Percentiles rank a stretch among this genome's conserved stretches.
phyloP scores from a whole-genome alignment of 2,113 vertebrate genomes.

The Ranitomeya imitator region DNA sequence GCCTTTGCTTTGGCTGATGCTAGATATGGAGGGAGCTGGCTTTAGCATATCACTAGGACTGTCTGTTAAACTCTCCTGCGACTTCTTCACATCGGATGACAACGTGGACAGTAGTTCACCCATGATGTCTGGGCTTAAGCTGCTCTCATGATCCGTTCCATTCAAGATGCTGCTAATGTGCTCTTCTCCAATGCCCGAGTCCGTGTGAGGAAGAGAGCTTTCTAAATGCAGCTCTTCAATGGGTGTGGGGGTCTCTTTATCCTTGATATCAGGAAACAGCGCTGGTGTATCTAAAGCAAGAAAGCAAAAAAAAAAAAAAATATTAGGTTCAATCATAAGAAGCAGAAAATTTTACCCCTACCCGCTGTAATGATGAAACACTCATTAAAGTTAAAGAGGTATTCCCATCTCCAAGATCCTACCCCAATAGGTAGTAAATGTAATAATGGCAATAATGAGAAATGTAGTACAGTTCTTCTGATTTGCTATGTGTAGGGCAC shows the following conservation, averaged over 20 bases:
- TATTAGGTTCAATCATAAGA: background rate
- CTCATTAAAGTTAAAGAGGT: too few species aligned
- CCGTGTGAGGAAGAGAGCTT: conserved; percentile 82
- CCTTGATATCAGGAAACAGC: conserved; percentile 79
- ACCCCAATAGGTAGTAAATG: too few species aligned
- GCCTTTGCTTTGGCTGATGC: conserved; percentile 89
- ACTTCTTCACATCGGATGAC: conserved; percentile 88
- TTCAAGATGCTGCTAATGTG: conserved; percentile 81
- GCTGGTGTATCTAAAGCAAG: conserved; percentile 77
- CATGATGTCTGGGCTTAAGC: conserved; percentile 77
- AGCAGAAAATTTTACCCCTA: too few species aligned
- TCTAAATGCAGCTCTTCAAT: conserved; percentile 79
- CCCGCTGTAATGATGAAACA: too few species aligned
- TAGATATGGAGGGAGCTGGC: conserved; percentile 79
- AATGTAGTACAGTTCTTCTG: too few species aligned
- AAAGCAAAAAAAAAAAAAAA: background rate
- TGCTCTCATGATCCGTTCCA: conserved; percentile 80
- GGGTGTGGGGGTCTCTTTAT: conserved; percentile 74
- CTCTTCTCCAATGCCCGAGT: conserved; percentile 89
- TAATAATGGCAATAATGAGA: too few species aligned
- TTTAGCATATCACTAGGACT: conserved; percentile 82
- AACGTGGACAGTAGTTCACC: conserved; percentile 84
- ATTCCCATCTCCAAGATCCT: too few species aligned
- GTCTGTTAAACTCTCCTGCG: conserved; percentile 83
- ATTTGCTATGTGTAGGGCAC: too few species aligned